Conservation (phyloP, 2,888 invertebrate genomes). For the Drosophila nigricruria region DNA sequence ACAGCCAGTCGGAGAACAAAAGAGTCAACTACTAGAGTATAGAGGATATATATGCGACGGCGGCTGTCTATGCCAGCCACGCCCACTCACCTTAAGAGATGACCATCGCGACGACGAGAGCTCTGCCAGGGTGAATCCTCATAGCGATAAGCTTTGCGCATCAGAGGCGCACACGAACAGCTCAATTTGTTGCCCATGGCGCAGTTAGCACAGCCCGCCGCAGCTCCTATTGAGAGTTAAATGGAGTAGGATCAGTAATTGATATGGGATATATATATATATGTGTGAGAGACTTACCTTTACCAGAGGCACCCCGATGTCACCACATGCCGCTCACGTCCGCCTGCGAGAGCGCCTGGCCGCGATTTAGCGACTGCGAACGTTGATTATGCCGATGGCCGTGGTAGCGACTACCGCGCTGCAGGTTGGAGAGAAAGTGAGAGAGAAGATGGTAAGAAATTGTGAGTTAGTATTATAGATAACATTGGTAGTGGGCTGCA, state of each 20-base stretch:
- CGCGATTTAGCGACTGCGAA: slow-evolving; percentile 91
- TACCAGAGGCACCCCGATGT: slow-evolving; percentile 91
- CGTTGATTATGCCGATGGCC: slow-evolving; percentile 89
- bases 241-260: not conserved
- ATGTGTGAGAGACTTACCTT: slow-evolving; percentile 54
- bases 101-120: slow-evolving; percentile 93
- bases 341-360: slow-evolving; percentile 89
- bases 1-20: slow-evolving; percentile 51
- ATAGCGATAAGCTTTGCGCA: slow-evolving; percentile 98
- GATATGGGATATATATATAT: not conserved
- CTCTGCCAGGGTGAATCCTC: slow-evolving; percentile 98
- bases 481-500: no score
- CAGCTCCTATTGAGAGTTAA: slow-evolving; percentile 77
- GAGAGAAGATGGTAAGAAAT: not conserved
- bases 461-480: not conserved
- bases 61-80: not conserved
- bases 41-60: slow-evolving; percentile 1
- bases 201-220: slow-evolving; percentile 86
- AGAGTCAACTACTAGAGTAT: slow-evolving; percentile 37
- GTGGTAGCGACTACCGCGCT: slow-evolving; percentile 88
- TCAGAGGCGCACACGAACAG: slow-evolving; percentile 98
- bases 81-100: slow-evolving; percentile 91
- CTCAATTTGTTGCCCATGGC: slow-evolving; percentile 99
- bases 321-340: slow-evolving; percentile 91
- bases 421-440: slow-evolving; percentile 28